Percentiles rank a stretch among this genome's conserved stretches.
Evolutionary conservation across 2,113 vertebrate genomes (phyloP).

Genomic region (Zosterops borbonicus): DNA sequence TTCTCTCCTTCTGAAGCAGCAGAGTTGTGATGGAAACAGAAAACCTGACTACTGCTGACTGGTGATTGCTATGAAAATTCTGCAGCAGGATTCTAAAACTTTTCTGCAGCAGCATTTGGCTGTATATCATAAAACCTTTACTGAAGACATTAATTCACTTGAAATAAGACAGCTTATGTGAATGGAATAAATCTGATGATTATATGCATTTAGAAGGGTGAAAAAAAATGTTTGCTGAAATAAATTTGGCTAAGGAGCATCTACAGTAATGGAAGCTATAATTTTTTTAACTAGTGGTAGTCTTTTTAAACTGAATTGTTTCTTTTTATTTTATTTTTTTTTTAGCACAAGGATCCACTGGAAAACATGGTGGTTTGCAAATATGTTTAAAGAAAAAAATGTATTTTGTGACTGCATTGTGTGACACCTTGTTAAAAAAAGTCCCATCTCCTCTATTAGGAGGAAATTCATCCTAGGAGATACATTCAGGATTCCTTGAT

Average conservation of each 20-base stretch:
- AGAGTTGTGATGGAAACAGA: not conserved
- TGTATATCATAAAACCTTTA: not conserved
- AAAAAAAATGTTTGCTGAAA: not conserved
- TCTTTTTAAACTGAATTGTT: not conserved
- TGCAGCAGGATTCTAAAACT: not conserved
- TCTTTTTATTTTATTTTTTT: not conserved
- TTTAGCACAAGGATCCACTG: not conserved
- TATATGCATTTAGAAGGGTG: not conserved
- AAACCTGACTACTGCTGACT: not conserved
- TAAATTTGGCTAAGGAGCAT: not conserved
- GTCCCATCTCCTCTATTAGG: not conserved
- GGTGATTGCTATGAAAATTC: not conserved
- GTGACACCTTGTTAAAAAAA: not conserved
- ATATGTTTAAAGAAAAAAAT: not conserved
- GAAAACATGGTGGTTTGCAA: not conserved
- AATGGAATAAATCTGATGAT: conserved; percentile 1
- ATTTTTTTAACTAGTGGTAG: not conserved
- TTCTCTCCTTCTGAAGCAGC: not conserved
- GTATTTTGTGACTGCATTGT: not conserved
- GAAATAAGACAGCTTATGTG: not conserved
- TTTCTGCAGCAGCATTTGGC: not conserved
- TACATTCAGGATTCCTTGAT: not conserved
- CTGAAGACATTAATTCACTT: not conserved
- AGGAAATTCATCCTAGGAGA: not conserved
- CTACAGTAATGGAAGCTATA: not conserved